These are phyloP conservation scores for Sitta europaea DNA, from an alignment of 2,113 vertebrate species.

Conservation along the genomic window DNA sequence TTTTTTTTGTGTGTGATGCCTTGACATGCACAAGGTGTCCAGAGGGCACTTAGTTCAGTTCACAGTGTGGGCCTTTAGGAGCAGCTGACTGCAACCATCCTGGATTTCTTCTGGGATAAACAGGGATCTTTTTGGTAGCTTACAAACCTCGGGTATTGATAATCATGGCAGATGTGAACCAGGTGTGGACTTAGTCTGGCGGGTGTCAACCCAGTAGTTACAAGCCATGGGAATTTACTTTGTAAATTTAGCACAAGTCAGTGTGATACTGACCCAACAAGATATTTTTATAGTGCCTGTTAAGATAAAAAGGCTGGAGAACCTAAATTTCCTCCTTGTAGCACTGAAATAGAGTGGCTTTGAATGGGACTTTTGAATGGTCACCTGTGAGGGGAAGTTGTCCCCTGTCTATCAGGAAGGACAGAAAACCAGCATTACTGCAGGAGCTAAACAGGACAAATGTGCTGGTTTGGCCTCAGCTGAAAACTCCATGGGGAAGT, in stretches of 20 bases:
- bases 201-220: not conserved
- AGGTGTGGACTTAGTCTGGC: not conserved
- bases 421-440: not conserved
- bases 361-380: not conserved
- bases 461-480: not conserved
- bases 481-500: not conserved
- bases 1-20: not conserved
- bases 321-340: not conserved
- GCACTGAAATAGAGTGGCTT: not conserved
- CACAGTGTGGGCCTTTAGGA: not conserved
- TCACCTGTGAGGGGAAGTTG: rapidly evolving
- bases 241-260: not conserved
- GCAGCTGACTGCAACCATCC: not conserved
- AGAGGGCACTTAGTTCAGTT: not conserved
- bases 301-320: not conserved
- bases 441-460: not conserved
- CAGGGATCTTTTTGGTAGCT: not conserved
- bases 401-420: not conserved
- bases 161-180: rapidly evolving
- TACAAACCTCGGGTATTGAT: not conserved
- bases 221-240: not conserved
- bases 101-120: not conserved
- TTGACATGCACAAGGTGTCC: not conserved
- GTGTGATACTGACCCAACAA: not conserved
- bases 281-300: not conserved